A percentile compares a stretch with the other conserved stretches of the same genome.
Evolutionary conservation across 2,113 vertebrate genomes (phyloP).

Genomic region (Megaleporinus macrocephalus): DNA sequence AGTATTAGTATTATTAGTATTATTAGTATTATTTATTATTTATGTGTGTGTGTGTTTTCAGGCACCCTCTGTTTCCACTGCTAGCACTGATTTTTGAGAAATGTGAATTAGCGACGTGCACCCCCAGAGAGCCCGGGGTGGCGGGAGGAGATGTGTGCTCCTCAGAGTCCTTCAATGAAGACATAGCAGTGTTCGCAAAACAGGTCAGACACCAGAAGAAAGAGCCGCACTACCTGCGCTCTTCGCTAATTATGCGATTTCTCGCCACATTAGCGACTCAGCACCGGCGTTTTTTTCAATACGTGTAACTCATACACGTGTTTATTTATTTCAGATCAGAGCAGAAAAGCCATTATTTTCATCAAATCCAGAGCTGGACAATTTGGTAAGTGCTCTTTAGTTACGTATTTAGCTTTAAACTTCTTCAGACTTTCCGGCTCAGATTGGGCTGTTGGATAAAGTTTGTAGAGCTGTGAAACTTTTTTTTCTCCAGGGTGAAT

Average conservation of each 20-base stretch:
- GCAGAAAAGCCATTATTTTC: conserved; percentile 99
- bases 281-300: neutral
- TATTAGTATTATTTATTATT: conserved; percentile 42
- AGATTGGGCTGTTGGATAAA: no score
- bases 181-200: conserved; percentile 99
- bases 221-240: neutral
- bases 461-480: no score
- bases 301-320: conserved; percentile 1
- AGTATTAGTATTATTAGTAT: conserved; percentile 44
- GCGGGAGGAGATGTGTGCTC: conserved; percentile 99
- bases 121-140: conserved; percentile 98
- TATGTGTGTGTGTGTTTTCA: conserved; percentile 87
- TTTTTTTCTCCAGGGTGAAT: no score
- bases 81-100: conserved; percentile 99
- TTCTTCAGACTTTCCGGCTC: no score
- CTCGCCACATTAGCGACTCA: neutral
- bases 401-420: no score
- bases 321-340: conserved; percentile 85
- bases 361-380: conserved; percentile 99
- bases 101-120: conserved; percentile 99
- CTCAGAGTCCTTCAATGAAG: conserved; percentile 99
- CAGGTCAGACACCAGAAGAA: conserved; percentile 86
- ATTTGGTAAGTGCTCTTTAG: conserved; percentile 88
- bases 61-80: conserved; percentile 98
- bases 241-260: neutral